Conservation (phyloP, 2,797 vertebrate species). For the Coracias cyanogaster region DNA sequence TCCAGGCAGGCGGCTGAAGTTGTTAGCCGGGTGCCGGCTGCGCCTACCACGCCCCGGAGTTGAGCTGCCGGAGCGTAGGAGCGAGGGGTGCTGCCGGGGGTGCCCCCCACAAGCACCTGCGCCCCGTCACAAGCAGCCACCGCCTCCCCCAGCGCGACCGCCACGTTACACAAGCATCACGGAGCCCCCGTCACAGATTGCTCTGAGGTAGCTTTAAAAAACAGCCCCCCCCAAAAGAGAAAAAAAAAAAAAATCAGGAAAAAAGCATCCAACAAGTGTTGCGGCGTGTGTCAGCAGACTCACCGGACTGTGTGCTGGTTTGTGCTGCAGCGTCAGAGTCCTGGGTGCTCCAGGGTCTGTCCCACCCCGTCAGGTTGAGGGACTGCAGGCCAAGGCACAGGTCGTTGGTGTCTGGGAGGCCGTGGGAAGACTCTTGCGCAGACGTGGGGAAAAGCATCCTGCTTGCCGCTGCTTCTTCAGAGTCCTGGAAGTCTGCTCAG, state of each 20-base stretch:
- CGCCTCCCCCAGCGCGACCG: background rate
- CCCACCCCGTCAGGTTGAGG: constrained; percentile 93
- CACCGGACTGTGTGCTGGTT: constrained; percentile 90
- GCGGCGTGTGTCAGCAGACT: constrained; percentile 79
- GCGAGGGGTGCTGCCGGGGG: rapidly evolving
- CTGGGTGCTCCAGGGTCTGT: constrained; percentile 97
- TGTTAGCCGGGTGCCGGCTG: background rate
- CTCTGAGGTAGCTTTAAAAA: background rate
- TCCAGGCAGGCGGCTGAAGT: background rate
- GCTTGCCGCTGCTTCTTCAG: constrained; percentile 89
- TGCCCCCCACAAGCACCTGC: too few relatives aligned
- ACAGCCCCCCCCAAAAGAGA: background rate
- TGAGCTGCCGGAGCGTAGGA: rapidly evolving
- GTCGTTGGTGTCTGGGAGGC: constrained; percentile 89
- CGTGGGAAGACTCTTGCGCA: constrained; percentile 90
- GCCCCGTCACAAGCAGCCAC: background rate
- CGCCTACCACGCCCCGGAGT: constrained; percentile 39
- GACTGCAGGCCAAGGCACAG: constrained; percentile 98
- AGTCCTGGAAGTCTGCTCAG: constrained; percentile 88
- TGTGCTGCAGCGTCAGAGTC: constrained; percentile 88
- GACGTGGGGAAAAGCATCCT: constrained; percentile 97
- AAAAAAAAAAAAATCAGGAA: background rate
- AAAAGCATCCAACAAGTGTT: constrained; percentile 76
- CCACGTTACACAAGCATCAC: constrained; percentile 18
- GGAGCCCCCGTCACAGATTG: background rate